Evolutionary conservation across 2,888 invertebrate genomes (phyloP), one percentile per base, ranked within the genome.

Genomic region (Tetanocera ferruginea): DNA sequence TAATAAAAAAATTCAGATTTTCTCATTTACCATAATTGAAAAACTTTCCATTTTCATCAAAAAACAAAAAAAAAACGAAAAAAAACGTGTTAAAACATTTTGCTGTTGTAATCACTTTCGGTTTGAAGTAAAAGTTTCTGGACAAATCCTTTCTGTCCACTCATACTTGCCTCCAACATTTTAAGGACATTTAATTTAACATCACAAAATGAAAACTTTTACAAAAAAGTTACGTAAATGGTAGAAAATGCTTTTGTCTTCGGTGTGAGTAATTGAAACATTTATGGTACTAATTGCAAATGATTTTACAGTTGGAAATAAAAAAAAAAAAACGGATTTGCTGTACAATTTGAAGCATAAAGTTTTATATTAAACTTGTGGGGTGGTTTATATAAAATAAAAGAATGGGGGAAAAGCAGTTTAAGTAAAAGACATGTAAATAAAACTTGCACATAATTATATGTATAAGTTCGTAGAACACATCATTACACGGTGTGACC

Each of bases 231-330:
- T 85, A 85, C 75, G 62, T 34, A 80, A 73, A 60, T 72, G 70
- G 72, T 57, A 9, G 72, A 23, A 57, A 17, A 43, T 43, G 34
- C 6, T 14, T 19, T 37, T 19, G 49, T 37, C 8, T 60, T 25
- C 57, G 84, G 88, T 84, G 82, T 86, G 88, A 86, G 88, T 88
- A 88, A 87, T 87, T 86, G 86, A 87, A 86, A 85, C 86, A 87
- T 85, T 86, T 85, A 82, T 84, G 82, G 84, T 86, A 85, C 83
- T 87, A 87, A 87, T 86, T 86, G 86, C 82, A 85, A 84, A 84
- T 85, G 81, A 75, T 67, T 67, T 75, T 75, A 19, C 66, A 19
- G 49, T 25, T 28, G 5, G 1, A 60, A 34, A 64, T 51, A 74
- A 34, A 25, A 60, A 34, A 64, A 31, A 74, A 34, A 25, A 74